Base-by-base conservation (phyloP, 2,113 vertebrate species). In the Neolamprologus toae region DNA sequence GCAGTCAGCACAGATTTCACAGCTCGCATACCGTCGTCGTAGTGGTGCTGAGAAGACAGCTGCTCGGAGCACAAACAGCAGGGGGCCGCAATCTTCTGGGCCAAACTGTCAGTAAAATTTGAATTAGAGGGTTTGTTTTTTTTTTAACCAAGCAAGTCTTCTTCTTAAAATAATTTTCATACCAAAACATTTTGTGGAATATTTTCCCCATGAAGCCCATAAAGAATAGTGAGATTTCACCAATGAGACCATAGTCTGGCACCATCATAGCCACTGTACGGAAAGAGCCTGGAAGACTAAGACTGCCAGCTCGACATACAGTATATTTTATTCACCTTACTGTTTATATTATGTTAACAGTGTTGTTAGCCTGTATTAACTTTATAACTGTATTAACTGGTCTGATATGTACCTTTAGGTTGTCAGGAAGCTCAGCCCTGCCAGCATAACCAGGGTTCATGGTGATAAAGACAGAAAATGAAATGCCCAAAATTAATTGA, bases 371-470 rank as follows among this genome's bases (percentile, higher is more conserved):
- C 68, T 73, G 68, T 17, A 76, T 76, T 76, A 47, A 47, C 40
- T 45, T 37, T 73, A 26, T 17, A 3, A 47, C 45, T 47, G 45
- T 47, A 47, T 17, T 47, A 47, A 47, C 68, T 68, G 13, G 17
- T 47, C 53, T 45, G 13, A 68, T 33, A 23, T 16, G 61, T 95
- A 98, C 98, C 97, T 99, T 99, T 45, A 99, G 96, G 86, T 99
- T 99, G 95, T 99, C 98, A 3, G 98, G 98, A 17, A 99, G 95
- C 83, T 99, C 98, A 2, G 98, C 97, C 54, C 98, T 95, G 59
- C 98, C 98, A 21, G 98, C 98, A 28, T 99, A 99, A 5, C 98
- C 98, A 8, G 98, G 98, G 89, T 98, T 99, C 98, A 99, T 99
- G 0, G 98, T 99, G 95, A 99, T 98, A 82, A 98, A 99, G 57